A percentile compares a stretch with the other conserved stretches of the same genome.
Conservation (phyloP, 2,888 invertebrate species). For the Tenodera sinensis region DNA sequence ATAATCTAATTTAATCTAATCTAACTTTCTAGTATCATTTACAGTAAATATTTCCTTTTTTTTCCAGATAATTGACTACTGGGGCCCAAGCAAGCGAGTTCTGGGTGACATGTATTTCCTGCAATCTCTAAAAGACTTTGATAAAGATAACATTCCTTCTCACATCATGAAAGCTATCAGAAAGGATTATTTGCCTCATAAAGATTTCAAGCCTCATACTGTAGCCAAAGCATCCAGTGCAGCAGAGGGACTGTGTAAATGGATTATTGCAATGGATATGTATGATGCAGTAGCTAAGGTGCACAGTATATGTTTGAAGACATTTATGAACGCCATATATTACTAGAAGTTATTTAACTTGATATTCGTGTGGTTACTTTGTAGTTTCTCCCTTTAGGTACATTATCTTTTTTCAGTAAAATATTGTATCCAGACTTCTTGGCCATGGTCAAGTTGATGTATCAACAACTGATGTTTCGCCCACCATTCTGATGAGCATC, state of each 20-base stretch:
- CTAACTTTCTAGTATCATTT: too few species aligned
- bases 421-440: too few species aligned
- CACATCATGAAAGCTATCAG: slow-evolving; percentile 70
- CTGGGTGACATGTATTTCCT: slow-evolving; percentile 79
- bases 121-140: slow-evolving; percentile 69
- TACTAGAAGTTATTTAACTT: too few species aligned
- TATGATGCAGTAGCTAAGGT: slow-evolving; percentile 78
- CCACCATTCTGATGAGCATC: too few species aligned
- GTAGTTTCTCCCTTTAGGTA: too few species aligned
- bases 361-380: too few species aligned
- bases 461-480: too few species aligned
- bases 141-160: slow-evolving; percentile 78
- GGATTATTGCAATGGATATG: slow-evolving; percentile 87
- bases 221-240: slow-evolving; percentile 90
- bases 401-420: too few species aligned
- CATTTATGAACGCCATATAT: too few species aligned
- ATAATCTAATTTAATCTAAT: too few species aligned
- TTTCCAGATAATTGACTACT: slow-evolving; percentile 64
- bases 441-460: too few species aligned
- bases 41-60: background rate
- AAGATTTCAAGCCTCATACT: slow-evolving; percentile 73
- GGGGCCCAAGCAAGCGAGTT: slow-evolving; percentile 80
- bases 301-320: background rate
- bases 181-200: slow-evolving; percentile 69
- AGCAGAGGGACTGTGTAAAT: slow-evolving; percentile 88